A percentile compares a stretch with the other conserved stretches of the same genome.
phyloP scores from a whole-genome alignment of 2,113 vertebrate genomes.

The Notothenia coriiceps region DNA sequence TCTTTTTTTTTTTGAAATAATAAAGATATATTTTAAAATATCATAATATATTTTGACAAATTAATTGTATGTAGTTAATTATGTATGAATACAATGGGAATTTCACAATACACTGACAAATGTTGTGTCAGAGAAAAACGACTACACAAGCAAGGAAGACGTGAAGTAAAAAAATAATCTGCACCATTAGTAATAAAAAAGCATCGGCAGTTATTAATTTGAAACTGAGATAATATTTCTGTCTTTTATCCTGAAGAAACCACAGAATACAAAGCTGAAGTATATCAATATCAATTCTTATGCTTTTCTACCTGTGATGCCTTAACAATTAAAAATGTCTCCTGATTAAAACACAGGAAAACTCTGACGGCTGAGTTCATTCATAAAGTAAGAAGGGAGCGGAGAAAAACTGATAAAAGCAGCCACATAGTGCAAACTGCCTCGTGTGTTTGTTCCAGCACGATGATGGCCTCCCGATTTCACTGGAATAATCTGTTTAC shows the following conservation, averaged over 20 bases:
- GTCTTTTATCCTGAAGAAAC: slow-evolving; percentile 28
- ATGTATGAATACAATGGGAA: slow-evolving; percentile 9
- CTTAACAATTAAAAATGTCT: neutral
- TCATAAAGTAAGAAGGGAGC: slow-evolving; percentile 39
- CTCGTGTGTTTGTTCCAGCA: slow-evolving; percentile 42
- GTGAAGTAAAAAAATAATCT: slow-evolving; percentile 1
- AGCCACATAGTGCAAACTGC: slow-evolving; percentile 53
- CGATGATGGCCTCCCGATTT: slow-evolving; percentile 53
- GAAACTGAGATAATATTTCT: slow-evolving; percentile 20
- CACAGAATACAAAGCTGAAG: neutral
- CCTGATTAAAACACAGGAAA: neutral
- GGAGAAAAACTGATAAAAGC: slow-evolving; percentile 25
- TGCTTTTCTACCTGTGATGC: slow-evolving; percentile 16
- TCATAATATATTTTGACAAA: neutral
- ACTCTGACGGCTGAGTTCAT: slow-evolving; percentile 43
- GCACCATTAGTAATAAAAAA: slow-evolving; percentile 10
- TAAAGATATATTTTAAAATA: neutral
- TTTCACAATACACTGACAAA: slow-evolving; percentile 10
- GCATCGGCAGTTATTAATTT: slow-evolving; percentile 29
- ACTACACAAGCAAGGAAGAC: slow-evolving; percentile 22
- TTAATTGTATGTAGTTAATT: neutral
- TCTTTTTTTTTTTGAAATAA: neutral
- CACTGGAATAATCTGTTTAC: slow-evolving; percentile 74
- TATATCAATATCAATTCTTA: slow-evolving; percentile 1
- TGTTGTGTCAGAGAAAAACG: slow-evolving; percentile 28